Base-by-base conservation (phyloP, 2,888 invertebrate species). In the Anaspis maculata region DNA sequence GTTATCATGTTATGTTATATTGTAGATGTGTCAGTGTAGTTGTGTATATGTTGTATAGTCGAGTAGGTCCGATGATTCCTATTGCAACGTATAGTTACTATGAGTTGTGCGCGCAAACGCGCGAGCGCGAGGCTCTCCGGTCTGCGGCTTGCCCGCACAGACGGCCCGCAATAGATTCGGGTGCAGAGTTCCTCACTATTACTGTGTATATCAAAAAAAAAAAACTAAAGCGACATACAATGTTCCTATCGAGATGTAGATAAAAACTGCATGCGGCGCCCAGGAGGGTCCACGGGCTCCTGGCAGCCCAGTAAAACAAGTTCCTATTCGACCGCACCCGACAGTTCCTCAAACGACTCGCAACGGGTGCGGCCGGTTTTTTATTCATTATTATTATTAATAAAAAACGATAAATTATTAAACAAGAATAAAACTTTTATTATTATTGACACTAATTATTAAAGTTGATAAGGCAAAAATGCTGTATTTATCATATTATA, bases 1-100 rank as follows among this genome's bases (percentile, higher is more conserved):
- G 56, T 58, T 61, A 60, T 60, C 56, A 53, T 48, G 49, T 56
- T 55, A 52, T 47, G 51, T 54, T 50, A 37, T 53, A 55, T 49
- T 52, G 55, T 62, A 63, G 61, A 52, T 61, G 59, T 62, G 59
- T 62, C 59, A 60, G 56, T 61, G 59, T 62, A 59, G 57, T 57
- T 60, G 57, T 58, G 57, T 59, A 59, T 54, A 59, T 61, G 61
- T 59, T 62, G 60, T 61, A 60, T 61, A 63, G 61, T 59, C 56
- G 61, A 62, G 58, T 63, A 62, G 62, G 61, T 59, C 55, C 53
- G 59, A 64, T 59, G 63, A 64, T 64, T 66, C 66, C 66, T 66
- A 66, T 63, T 59, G 66, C 66, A 66, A 66, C 66, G 61, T 61
- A 66, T 66, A 67, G 66, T 67, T 67, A 66, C 65, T 66, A 66